Evolutionary conservation across 1,140 invertebrate species (phyloP).

Genomic region (Papilio aristodemus): DNA sequence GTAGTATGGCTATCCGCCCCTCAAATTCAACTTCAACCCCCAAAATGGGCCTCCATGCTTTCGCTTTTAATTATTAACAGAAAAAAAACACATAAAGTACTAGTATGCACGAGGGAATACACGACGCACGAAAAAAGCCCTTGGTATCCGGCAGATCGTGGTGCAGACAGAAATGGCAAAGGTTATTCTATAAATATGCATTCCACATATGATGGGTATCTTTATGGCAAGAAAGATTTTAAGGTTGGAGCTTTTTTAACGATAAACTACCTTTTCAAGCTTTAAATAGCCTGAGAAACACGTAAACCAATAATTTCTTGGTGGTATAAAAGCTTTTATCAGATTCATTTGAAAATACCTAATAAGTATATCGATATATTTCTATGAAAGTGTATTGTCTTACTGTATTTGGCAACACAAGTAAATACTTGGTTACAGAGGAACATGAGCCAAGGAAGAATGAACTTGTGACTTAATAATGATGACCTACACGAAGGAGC

Average conservation of each 20-base stretch:
- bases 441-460: not conserved
- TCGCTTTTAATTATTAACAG: conserved; percentile 23
- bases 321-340: not conserved
- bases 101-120: conserved; percentile 20
- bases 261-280: not conserved
- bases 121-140: not conserved
- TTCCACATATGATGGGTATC: not conserved
- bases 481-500: not conserved
- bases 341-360: not conserved
- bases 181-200: conserved; percentile 6
- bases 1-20: conserved; percentile 50
- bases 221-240: not conserved
- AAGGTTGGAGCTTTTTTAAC: not conserved
- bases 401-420: no score
- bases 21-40: conserved; percentile 18
- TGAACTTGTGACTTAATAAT: conserved; percentile 3
- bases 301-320: not conserved
- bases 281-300: not conserved
- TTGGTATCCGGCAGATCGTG: conserved; percentile 1
- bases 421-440: not conserved
- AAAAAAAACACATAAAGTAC: not conserved
- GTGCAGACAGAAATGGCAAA: conserved; percentile 1
- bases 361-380: no score
- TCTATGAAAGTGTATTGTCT: no score
- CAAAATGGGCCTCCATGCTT: conserved; percentile 12